Evolutionary conservation across 2,888 invertebrate genomes (phyloP), one percentile per base, ranked within the genome.

Genomic region (Hermaeophaga mercurialis): DNA sequence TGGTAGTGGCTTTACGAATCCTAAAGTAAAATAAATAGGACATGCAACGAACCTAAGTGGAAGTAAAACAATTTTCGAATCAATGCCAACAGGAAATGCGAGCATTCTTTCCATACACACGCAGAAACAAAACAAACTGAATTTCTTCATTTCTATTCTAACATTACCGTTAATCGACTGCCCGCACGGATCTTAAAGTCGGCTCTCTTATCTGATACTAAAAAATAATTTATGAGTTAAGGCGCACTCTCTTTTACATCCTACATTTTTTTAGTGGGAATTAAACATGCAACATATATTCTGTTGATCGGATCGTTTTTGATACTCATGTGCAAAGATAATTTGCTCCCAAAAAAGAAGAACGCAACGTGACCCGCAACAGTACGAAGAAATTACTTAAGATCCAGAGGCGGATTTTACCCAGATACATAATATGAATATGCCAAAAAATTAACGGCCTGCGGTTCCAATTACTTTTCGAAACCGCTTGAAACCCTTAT

Each of bases 161-260:
- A 9, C 2, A 9, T 39, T 39, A 39, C 39, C 39, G 39, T 39
- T 39, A 39, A 19, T 19, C 12, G 39, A 15, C 39, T 39, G 39
- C 39, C 18, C 5, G 19, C 22, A 15, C 11, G 4, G n/a, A 9
- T 39, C 39, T 39, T 19, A 9, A 39, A 39, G 3, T 9, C n/a
- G 19, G 15, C 6, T 39, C n/a, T 22, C n/a, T n/a, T 19, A 12
- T 19, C 6, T 11, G 19, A 19, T 22, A 11, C 19, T 19, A 39
- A 39, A 39, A 19, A 39, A 39, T 14, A 19, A 14, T 15, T n/a
- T n/a, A n/a, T n/a, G n/a, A n/a, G n/a, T n/a, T 22, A n/a, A 38
- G 17, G n/a, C 3, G 39, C 22, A 9, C 5, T 39, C 19, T 12
- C 11, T n/a, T 39, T 18, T 39, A 5, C 39, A 12, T 6, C 1